Base-by-base conservation (phyloP, 2,888 invertebrate genomes). In the Lycophotia porphyrea region DNA sequence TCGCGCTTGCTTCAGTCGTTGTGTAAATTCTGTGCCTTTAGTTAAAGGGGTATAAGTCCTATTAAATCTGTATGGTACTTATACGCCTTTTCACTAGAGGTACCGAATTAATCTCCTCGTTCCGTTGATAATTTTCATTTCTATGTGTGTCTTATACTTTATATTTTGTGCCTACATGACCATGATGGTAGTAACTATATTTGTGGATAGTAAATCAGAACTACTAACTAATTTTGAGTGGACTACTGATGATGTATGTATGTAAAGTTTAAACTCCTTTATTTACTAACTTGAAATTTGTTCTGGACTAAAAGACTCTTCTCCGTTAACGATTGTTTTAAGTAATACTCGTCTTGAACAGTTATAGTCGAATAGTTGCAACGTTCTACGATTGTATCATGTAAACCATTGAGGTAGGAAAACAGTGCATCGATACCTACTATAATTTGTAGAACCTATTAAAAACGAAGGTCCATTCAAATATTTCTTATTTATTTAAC, bases 201-300 rank as follows among this genome's bases (percentile, higher is more conserved):
- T 60, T 27, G 5, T 71, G 5, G 8, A 27, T 5, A 27, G 11
- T 42, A 44, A 52, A 52, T 52, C n/a, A 7, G 31, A 52, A 34
- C 49, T 8, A 31, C n/a, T n/a, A n/a, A n/a, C n/a, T n/a, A 47
- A 52, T 52, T 27, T 77, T 0, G 36, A 68, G 21, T 71, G 63
- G 67, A 64, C 24, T 34, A 5, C 49, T 8, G 36, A 34, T 39
- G 44, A 34, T 34, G n/a, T 67, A 21, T 64, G 71, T 80, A 36
- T 24, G 80, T 82, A 71, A 36, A 21, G 36, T 44, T 55, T 52
- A 60, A 55, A 39, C 18, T 47, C 1, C 2, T 36, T 39, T 64
- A 58, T 15, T 36, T 21, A 27, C 9, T 24, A 9, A 71, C 18
- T 39, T 27, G 5, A n/a, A 4, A 5, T 47, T 21, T 21, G 9